Conservation (phyloP, 1,140 invertebrate genomes). For the Brachionus angularis region DNA sequence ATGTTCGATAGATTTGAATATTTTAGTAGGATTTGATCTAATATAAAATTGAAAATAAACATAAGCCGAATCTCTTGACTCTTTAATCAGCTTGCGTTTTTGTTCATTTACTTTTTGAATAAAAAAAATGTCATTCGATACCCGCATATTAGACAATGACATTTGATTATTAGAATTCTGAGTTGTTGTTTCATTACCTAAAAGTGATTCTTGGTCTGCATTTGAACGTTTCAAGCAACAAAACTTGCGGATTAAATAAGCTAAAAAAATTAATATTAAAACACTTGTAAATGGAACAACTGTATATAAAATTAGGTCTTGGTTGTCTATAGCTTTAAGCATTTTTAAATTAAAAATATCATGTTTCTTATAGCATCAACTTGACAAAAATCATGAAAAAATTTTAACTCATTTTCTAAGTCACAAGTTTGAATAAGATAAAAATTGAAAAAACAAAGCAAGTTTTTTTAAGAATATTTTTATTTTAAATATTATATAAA, state of each 20-base stretch:
- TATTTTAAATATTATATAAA: background rate
- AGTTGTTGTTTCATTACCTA: no score
- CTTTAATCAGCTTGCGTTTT: background rate
- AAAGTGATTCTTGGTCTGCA: background rate
- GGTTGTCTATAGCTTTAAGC: background rate
- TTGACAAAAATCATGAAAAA: background rate
- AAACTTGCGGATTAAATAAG: background rate
- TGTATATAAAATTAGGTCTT: slow-evolving; percentile 23
- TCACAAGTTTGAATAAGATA: slow-evolving; percentile 27
- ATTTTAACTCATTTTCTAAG: no score
- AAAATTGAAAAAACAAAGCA: background rate
- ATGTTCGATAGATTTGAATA: slow-evolving; percentile 23
- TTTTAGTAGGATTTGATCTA: slow-evolving; percentile 4
- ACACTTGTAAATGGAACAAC: slow-evolving; percentile 1
- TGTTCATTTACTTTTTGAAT: slow-evolving; percentile 28
- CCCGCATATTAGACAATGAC: background rate
- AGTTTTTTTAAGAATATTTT: slow-evolving; percentile 5
- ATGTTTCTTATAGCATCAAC: background rate
- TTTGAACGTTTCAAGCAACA: background rate
- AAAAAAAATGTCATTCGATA: background rate
- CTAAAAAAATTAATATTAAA: background rate
- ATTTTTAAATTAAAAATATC: no score
- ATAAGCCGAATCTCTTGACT: slow-evolving; percentile 29
- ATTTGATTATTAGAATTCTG: no score
- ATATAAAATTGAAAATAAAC: slow-evolving; percentile 40